Evolutionary conservation across 1,140 invertebrate species (phyloP).

Genomic region (Leptinotarsa lineolata): DNA sequence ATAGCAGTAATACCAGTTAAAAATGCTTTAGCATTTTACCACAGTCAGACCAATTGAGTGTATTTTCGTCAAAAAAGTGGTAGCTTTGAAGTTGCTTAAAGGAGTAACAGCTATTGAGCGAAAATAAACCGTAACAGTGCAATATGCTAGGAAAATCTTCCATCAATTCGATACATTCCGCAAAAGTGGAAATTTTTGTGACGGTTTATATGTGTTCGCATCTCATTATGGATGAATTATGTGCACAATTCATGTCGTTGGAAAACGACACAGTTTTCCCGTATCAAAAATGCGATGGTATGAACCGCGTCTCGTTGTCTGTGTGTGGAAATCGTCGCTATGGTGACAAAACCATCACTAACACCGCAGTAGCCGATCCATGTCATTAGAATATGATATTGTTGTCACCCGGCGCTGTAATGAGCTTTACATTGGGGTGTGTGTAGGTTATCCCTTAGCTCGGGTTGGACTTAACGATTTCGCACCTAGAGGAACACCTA

Average conservation of each 20-base stretch:
- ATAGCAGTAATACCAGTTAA: no score
- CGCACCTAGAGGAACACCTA: conserved; percentile 7
- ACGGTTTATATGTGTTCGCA: neutral
- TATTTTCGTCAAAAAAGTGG: no score
- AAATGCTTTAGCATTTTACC: no score
- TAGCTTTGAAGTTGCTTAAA: no score
- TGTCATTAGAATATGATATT: conserved; percentile 50
- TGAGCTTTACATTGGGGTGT: conserved; percentile 29
- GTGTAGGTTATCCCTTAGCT: conserved; percentile 4
- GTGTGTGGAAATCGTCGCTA: conserved; percentile 33
- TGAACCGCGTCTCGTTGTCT: conserved; percentile 20
- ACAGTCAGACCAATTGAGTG: no score
- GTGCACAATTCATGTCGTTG: neutral
- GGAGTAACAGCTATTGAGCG: no score
- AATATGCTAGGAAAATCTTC: no score
- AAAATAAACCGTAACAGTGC: no score
- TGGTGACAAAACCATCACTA: conserved; percentile 32
- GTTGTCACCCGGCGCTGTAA: conserved; percentile 40
- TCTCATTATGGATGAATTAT: neutral
- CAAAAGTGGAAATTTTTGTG: no score
- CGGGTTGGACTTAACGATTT: conserved; percentile 15
- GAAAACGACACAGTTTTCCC: neutral
- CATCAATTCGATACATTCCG: no score
- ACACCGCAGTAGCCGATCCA: conserved; percentile 38
- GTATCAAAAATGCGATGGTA: conserved; percentile 1